A percentile compares a stretch with the other conserved stretches of the same genome.
phyloP scores from a whole-genome alignment of 2,888 invertebrate species.

The Ligdia adustata region DNA sequence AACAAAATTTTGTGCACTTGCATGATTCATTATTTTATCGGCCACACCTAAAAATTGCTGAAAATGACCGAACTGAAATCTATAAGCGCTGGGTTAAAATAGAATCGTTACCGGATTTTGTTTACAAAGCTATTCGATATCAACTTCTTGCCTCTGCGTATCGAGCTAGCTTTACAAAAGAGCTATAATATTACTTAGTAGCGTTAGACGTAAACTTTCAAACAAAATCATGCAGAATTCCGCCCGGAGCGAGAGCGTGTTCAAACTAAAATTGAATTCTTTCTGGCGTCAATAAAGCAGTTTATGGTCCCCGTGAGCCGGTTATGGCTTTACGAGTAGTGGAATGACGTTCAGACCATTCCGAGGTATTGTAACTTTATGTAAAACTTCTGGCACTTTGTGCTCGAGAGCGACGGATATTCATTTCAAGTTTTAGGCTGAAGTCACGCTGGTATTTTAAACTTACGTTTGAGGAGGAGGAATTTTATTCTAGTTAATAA shows the following conservation, averaged over 20 bases:
- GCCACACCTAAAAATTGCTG: no score
- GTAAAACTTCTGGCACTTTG: constrained; percentile 20
- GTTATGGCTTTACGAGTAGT: constrained; percentile 37
- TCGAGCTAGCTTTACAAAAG: constrained; percentile 26
- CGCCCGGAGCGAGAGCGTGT: constrained; percentile 14
- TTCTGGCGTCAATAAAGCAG: constrained; percentile 38
- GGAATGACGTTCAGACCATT: constrained; percentile 18
- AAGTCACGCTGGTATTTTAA: no score
- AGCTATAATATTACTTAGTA: constrained; percentile 31
- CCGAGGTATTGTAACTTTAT: constrained; percentile 10
- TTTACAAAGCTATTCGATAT: background rate
- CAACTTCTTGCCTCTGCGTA: background rate
- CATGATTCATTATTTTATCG: no score
- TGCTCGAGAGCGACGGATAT: background rate
- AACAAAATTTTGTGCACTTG: no score
- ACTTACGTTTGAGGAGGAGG: no score
- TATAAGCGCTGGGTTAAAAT: no score
- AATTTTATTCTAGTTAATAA: no score
- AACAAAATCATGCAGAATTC: constrained; percentile 38
- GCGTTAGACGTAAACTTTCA: constrained; percentile 22
- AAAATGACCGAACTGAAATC: no score
- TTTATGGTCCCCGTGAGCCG: constrained; percentile 38
- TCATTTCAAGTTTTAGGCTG: background rate
- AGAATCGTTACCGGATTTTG: background rate
- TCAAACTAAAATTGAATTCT: constrained; percentile 42